Base-by-base conservation (phyloP, 2,797 vertebrate species). In the Gouania willdenowi region DNA sequence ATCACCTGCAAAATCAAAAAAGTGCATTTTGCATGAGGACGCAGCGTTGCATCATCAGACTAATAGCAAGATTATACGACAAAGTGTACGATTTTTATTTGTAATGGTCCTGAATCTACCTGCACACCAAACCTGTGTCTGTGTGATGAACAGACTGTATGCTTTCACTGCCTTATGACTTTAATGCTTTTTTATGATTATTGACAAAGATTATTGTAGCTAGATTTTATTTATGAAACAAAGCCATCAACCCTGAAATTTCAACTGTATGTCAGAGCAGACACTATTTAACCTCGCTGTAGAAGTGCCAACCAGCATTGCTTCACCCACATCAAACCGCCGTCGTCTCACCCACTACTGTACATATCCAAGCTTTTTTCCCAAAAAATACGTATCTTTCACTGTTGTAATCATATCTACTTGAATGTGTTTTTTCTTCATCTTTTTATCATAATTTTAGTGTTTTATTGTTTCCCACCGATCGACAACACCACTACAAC, bases 21-120 rank as follows among this genome's bases (percentile, higher is more conserved):
- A 24, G 85, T 89, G 80, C 87, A 88, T 91, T 92, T 75, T 93
- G 92, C 93, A 96, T 94, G 94, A 93, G 87, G 86, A 83, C 75
- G 83, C 84, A 66, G 51, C 6, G 60, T 83, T 81, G 85, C 90
- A 87, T 89, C 90, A 64, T 89, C 83, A 79, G 73, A 71, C 37
- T 42, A 52, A 70, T 9, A 24, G 49, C 42, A 51, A 67, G 51
- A 78, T 56, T 54, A 63, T 40, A 48, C 38, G 26, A 26, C 51
- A 71, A 73, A 57, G 41, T 26, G 35, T 85, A 75, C 74, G 69
- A 82, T 14, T n/a, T n/a, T n/a, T n/a, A n/a, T n/a, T n/a, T n/a
- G n/a, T n/a, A n/a, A n/a, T 45, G 75, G 84, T 90, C 90, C 82
- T 83, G 78, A 55, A 86, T 84, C 77, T 85, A 77, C 71, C 87